Evolutionary conservation across 2,113 vertebrate genomes (phyloP).

Genomic region (Oncorhynchus tshawytscha): DNA sequence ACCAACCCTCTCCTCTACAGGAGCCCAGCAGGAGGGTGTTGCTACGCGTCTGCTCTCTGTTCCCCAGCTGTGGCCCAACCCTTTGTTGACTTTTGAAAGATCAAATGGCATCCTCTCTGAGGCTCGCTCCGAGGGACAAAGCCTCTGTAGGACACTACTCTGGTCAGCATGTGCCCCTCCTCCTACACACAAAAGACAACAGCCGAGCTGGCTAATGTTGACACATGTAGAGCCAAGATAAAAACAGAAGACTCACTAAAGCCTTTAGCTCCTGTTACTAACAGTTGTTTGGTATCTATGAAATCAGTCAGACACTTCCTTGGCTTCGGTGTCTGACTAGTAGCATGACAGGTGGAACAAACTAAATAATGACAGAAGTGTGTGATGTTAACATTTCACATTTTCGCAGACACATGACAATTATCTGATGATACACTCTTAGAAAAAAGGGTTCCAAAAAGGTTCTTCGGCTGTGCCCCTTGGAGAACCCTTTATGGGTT

Average conservation of each 20-base stretch:
- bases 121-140: slow-evolving; percentile 36
- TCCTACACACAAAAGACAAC: slow-evolving; percentile 11
- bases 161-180: slow-evolving; percentile 56
- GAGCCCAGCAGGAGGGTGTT: slow-evolving; percentile 70
- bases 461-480: too few species aligned
- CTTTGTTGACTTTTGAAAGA: slow-evolving; percentile 76
- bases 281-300: neutral
- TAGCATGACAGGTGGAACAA: neutral
- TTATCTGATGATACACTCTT: neutral
- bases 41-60: slow-evolving; percentile 65
- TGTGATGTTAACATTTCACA: neutral
- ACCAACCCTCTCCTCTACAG: slow-evolving; percentile 30
- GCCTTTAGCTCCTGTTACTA: neutral
- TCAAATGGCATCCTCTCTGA: slow-evolving; percentile 71
- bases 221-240: slow-evolving; percentile 7
- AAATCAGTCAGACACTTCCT: neutral
- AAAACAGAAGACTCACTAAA: neutral
- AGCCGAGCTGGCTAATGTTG: slow-evolving; percentile 9
- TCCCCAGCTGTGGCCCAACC: slow-evolving; percentile 71
- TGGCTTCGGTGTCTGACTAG: neutral
- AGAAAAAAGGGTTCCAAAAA: too few species aligned
- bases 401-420: neutral
- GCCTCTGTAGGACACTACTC: slow-evolving; percentile 50
- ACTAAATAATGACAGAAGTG: neutral
- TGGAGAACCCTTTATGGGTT: too few species aligned